Base-by-base conservation (phyloP, 2,113 vertebrate species). In the Phylloscopus trochiloides region DNA sequence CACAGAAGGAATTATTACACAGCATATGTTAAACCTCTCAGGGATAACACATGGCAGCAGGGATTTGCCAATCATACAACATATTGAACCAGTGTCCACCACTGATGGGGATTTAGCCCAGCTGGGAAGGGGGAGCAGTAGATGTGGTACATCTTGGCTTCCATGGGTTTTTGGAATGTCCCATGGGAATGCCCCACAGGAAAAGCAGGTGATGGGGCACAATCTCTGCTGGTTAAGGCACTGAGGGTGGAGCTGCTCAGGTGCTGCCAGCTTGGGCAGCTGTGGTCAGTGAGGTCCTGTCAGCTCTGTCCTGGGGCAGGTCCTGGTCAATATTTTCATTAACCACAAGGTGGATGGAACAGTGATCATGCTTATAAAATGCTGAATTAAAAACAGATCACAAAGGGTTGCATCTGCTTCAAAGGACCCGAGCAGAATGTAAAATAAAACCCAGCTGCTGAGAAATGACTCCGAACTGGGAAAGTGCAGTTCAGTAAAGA, bases 121-220 rank as follows among this genome's bases (percentile, higher is more conserved):
- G 54, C 29, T 57, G 59, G 29, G 40, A 61, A 38, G 7, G 14
- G 40, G 42, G 28, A 61, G 59, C 65, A 34, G 31, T 3, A 65
- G 55, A 8, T 47, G 40, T 0, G 18, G 40, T 28, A 17, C 4
- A 3, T 29, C 54, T 38, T 73, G 63, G 8, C 31, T 57, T 66
- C n/a, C 42, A 7, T 2, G 24, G 42, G 7, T 0, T 36, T 72
- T 54, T 67, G 34, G 52, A 3, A 1, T 32, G 36, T 63, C 28
- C 59, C 26, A 11, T 1, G 7, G 57, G 83, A 45, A 6, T 17
- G 50, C 47, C 85, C 21, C 47, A 50, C 63, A 45, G 47, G 63
- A 76, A 79, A 12, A 1, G 48, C 1, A 62, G 50, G 15, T 1
- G 11, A 59, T 28, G 47, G 40, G 21, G 26, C 19, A 10, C 55